Evolutionary conservation across 2,888 invertebrate species (phyloP), one percentile per base, ranked within the genome.

Genomic region (Dryomyza anilis): DNA sequence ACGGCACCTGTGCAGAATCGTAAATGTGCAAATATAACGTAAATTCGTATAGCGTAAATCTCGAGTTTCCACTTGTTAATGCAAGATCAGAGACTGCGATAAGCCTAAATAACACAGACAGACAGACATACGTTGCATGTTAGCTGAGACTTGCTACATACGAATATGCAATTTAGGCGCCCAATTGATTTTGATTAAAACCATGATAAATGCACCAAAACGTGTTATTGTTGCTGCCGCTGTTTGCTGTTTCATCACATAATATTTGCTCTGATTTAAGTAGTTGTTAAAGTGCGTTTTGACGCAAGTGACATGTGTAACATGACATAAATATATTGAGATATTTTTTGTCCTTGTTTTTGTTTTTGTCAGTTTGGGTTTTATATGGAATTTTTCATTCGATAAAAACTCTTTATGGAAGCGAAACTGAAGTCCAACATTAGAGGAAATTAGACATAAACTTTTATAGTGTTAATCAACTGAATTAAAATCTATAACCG

Each of bases 21-120:
- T n/a, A n/a, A n/a, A n/a, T n/a, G n/a, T n/a, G n/a, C n/a, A n/a
- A n/a, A n/a, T n/a, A n/a, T n/a, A n/a, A n/a, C n/a, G n/a, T n/a
- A n/a, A n/a, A n/a, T n/a, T 55, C 33, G 30, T 36, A 60, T 7
- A 27, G 27, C 16, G 23, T 36, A 60, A 33, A 48, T 50, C 53
- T 39, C 12, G 53, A 16, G 43, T 53, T 61, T 43, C 61, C 19
- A 53, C 61, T 53, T 53, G 43, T 52, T 61, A 53, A 52, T 61
- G 52, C 50, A 53, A 61, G 61, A 61, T 61, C 33, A 43, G 12
- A 39, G 60, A 36, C 39, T 16, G 29, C 52, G 61, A 61, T 61
- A 53, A 53, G 30, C n/a, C 16, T 39, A 39, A 12, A n/a, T n/a
- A 39, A 12, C 57, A n/a, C n/a, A n/a, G n/a, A n/a, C n/a, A n/a